Conservation (phyloP, 2,113 vertebrate species). For the Actinemys pallida region DNA sequence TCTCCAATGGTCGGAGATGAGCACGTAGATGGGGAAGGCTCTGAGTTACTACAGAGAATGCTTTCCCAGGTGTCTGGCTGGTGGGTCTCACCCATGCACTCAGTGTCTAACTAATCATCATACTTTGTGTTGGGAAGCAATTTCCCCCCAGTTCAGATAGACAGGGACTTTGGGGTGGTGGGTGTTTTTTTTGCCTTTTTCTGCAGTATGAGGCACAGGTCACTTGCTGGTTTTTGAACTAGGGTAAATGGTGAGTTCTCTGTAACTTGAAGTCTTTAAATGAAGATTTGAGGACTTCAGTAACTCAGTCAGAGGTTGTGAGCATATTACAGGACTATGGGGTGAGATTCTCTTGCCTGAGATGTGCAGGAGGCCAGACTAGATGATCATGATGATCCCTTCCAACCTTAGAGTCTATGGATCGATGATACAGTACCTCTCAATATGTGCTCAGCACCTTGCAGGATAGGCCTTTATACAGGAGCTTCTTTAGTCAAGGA, state of each 20-base stretch:
- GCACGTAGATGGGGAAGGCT: too few relatives aligned
- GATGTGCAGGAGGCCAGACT: neutral
- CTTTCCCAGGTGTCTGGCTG: neutral
- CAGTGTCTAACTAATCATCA: too few relatives aligned
- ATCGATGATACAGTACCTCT: neutral
- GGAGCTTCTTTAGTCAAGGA: neutral
- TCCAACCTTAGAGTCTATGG: neutral
- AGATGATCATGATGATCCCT: neutral
- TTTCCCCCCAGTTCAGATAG: neutral
- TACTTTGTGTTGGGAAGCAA: neutral
- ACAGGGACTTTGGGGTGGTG: too few relatives aligned
- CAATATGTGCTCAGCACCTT: neutral
- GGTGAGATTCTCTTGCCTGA: neutral
- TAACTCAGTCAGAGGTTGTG: neutral
- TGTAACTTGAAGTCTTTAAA: neutral
- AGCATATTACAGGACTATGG: neutral
- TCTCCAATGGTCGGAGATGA: neutral
- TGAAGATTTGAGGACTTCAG: neutral
- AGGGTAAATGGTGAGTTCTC: neutral
- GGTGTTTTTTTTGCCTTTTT: neutral
- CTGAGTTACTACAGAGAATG: neutral
- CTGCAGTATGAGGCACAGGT: too few relatives aligned
- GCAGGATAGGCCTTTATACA: neutral
- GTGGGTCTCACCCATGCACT: neutral
- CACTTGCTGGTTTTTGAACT: neutral